These are phyloP conservation scores for Indicator maculatus DNA, from an alignment of 2,113 vertebrate species.

Conservation along the genomic window DNA sequence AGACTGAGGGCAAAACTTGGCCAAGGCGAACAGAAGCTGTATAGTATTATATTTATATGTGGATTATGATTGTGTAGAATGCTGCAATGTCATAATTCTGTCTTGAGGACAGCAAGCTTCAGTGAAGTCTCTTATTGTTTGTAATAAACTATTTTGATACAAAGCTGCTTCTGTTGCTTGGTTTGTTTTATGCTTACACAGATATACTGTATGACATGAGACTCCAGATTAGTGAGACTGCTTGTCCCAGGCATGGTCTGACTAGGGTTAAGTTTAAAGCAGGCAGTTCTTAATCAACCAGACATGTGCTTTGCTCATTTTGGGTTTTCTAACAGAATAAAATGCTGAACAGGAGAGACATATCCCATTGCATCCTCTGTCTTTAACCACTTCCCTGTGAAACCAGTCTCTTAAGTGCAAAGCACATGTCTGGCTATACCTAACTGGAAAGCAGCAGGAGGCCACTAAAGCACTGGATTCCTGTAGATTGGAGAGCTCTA, in stretches of 20 bases:
- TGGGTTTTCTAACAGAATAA: not conserved
- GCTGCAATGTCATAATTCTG: constrained; percentile 50
- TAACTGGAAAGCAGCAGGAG: not conserved
- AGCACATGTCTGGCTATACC: rapidly evolving
- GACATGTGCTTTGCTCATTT: not conserved
- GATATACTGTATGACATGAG: rapidly evolving
- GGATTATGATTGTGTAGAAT: constrained; percentile 41
- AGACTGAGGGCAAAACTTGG: not conserved
- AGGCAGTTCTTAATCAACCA: not conserved
- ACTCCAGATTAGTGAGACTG: not conserved
- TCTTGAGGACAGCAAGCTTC: constrained; percentile 73
- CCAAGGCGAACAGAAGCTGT: not conserved
- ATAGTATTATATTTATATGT: constrained; percentile 18
- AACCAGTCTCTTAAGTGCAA: rapidly evolving
- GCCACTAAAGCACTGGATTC: too few species aligned
- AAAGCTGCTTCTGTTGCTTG: not conserved
- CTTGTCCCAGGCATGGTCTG: not conserved
- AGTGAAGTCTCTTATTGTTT: constrained; percentile 70
- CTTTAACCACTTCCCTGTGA: not conserved
- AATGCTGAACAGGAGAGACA: not conserved
- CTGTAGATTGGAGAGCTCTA: too few species aligned
- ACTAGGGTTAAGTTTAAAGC: not conserved
- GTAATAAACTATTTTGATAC: constrained; percentile 84
- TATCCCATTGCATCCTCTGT: not conserved
- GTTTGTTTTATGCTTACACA: not conserved